Percentiles rank a stretch among this genome's conserved stretches.
Evolutionary conservation across 2,797 vertebrate genomes (phyloP).

Genomic region (Neosilurus hyrtlii): DNA sequence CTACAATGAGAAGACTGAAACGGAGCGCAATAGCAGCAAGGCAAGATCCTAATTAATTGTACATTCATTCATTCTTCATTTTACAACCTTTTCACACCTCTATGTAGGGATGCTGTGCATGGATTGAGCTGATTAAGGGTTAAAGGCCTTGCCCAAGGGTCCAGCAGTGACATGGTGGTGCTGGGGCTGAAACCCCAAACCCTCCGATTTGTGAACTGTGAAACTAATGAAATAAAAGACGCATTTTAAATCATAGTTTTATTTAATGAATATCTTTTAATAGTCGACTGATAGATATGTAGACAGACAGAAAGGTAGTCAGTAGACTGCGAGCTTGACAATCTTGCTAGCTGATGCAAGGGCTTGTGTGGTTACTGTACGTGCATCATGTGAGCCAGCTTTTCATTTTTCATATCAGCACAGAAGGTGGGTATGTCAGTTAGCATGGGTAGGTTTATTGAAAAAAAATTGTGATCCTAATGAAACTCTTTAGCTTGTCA

Average conservation of each 20-base stretch:
- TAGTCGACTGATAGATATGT: neutral
- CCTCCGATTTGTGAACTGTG: too few relatives aligned
- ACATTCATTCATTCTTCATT: too few relatives aligned
- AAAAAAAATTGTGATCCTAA: neutral
- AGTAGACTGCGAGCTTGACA: neutral
- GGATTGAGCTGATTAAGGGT: too few relatives aligned
- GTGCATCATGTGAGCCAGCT: too few relatives aligned
- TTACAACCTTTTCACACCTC: too few relatives aligned
- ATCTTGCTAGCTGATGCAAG: neutral
- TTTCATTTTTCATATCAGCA: neutral
- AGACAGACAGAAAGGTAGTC: neutral
- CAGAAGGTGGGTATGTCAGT: neutral
- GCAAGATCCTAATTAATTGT: constrained; percentile 63
- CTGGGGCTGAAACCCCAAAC: too few relatives aligned
- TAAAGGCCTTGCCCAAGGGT: too few relatives aligned
- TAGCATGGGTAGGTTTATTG: too few relatives aligned
- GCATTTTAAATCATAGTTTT: neutral
- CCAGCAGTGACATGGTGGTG: too few relatives aligned
- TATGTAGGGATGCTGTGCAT: too few relatives aligned
- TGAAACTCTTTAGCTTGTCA: neutral
- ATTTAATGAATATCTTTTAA: neutral
- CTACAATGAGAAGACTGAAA: constrained; percentile 93
- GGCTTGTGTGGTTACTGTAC: neutral
- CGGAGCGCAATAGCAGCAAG: constrained; percentile 94
- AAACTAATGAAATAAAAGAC: neutral